These are phyloP conservation scores for Pollenia griseotomentosa DNA, from an alignment of 2,888 invertebrate genomes.

Conservation along the genomic window DNA sequence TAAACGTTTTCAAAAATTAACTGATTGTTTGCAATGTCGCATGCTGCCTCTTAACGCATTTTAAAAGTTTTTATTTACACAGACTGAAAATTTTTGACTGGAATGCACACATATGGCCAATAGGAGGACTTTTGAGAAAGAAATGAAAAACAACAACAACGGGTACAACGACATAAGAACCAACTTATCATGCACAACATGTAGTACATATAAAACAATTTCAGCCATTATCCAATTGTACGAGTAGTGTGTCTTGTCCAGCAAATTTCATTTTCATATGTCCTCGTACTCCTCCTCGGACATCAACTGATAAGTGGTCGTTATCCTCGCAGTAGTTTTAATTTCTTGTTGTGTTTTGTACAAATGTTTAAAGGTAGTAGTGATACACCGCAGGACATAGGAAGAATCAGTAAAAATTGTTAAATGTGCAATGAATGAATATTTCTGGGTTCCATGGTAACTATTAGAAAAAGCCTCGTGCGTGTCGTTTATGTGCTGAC, in stretches of 20 bases:
- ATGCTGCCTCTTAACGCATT: constrained; percentile 4
- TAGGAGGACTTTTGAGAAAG: constrained; percentile 20
- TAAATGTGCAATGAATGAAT: constrained; percentile 11
- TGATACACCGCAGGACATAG: neutral
- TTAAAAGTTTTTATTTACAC: constrained; percentile 36
- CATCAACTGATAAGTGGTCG: neutral
- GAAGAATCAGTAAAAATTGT: constrained; percentile 11
- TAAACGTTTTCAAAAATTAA: neutral
- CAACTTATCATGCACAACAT: constrained; percentile 64
- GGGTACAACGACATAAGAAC: constrained; percentile 34
- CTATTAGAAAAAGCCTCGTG: constrained; percentile 21
- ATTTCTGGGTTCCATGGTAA: constrained; percentile 14
- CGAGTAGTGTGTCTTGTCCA: constrained; percentile 31
- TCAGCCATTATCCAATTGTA: constrained; percentile 54
- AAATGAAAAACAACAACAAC: constrained; percentile 35
- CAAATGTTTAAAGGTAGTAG: constrained; percentile 39
- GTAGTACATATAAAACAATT: constrained; percentile 59
- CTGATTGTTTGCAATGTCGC: neutral
- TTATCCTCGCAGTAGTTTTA: neutral
- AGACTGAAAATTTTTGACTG: constrained; percentile 20
- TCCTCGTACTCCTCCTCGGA: neutral
- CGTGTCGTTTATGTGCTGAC: constrained; percentile 63
- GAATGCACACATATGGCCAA: constrained; percentile 21
- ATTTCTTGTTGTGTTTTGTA: neutral
- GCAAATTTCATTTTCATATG: constrained; percentile 12